Percentiles rank a stretch among this genome's conserved stretches.
Conservation (phyloP, 2,113 vertebrate genomes). For the Archilochus colubris region DNA sequence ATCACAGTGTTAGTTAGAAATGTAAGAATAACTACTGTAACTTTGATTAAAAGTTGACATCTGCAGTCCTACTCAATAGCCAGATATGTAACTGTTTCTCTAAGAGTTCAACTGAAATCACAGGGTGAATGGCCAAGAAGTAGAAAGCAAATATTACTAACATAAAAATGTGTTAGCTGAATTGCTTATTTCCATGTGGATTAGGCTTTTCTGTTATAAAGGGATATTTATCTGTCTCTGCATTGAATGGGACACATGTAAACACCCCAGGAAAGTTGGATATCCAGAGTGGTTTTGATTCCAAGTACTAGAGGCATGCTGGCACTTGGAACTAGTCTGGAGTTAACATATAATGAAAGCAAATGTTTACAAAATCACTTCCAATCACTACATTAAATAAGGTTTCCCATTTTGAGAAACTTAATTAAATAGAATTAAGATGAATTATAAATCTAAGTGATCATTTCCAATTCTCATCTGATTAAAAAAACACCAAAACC, state of each 20-base stretch:
- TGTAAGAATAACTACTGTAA: constrained; percentile 13
- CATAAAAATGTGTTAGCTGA: constrained; percentile 51
- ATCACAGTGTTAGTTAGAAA: not conserved
- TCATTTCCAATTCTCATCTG: constrained; percentile 71
- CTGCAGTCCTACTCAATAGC: constrained; percentile 24
- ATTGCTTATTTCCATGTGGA: constrained; percentile 59
- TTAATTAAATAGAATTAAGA: constrained; percentile 76
- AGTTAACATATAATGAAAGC: constrained; percentile 76
- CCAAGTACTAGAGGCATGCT: constrained; percentile 65
- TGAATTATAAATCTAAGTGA: constrained; percentile 71
- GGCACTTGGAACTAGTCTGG: constrained; percentile 61
- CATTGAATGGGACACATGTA: constrained; percentile 67
- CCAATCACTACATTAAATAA: constrained; percentile 74
- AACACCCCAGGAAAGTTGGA: constrained; percentile 71
- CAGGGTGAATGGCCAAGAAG: constrained; percentile 37
- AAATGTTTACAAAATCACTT: constrained; percentile 78
- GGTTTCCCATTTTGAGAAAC: constrained; percentile 65
- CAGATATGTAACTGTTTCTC: constrained; percentile 19
- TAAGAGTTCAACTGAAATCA: constrained; percentile 28
- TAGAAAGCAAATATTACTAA: constrained; percentile 51
- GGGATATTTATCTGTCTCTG: constrained; percentile 67
- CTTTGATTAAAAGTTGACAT: not conserved
- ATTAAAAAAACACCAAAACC: constrained; percentile 42
- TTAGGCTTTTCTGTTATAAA: constrained; percentile 57
- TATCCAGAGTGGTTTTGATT: constrained; percentile 67